phyloP scores from a whole-genome alignment of 1,140 invertebrate species.

The Ceratosolen solmsi region DNA sequence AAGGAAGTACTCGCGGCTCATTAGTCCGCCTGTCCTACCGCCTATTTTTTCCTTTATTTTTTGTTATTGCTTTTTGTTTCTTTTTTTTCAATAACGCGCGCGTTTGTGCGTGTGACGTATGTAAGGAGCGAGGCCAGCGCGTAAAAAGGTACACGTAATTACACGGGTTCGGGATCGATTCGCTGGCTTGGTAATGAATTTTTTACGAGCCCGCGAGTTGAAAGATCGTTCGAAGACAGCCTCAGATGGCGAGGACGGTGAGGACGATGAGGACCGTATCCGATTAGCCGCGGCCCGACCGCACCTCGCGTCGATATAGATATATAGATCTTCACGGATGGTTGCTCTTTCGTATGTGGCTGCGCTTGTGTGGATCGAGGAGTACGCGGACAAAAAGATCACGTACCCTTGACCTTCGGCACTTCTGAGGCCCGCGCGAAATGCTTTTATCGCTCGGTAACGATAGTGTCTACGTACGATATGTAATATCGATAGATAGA shows the following conservation, averaged over 20 bases:
- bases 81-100: constrained; percentile 4
- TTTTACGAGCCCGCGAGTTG: constrained; percentile 63
- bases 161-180: constrained; percentile 68
- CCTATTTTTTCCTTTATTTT: background rate
- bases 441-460: constrained; percentile 13
- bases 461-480: constrained; percentile 7
- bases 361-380: background rate
- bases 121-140: constrained; percentile 28
- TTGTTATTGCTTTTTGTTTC: too few relatives aligned
- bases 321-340: too few relatives aligned
- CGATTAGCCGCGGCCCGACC: constrained; percentile 41
- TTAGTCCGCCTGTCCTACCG: background rate
- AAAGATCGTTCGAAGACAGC: constrained; percentile 9
- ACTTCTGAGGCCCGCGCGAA: constrained; percentile 8
- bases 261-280: constrained; percentile 53
- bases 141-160: constrained; percentile 66
- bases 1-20: background rate
- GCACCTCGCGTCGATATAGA: background rate
- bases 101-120: background rate
- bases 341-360: background rate
- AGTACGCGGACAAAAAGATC: background rate
- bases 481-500: background rate
- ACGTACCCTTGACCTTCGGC: constrained; percentile 16
- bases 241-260: background rate
- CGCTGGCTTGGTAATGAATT: constrained; percentile 67